Percentiles rank a stretch among this genome's conserved stretches.
Evolutionary conservation across 2,797 vertebrate genomes (phyloP).

Genomic region (Thunnus albacares): DNA sequence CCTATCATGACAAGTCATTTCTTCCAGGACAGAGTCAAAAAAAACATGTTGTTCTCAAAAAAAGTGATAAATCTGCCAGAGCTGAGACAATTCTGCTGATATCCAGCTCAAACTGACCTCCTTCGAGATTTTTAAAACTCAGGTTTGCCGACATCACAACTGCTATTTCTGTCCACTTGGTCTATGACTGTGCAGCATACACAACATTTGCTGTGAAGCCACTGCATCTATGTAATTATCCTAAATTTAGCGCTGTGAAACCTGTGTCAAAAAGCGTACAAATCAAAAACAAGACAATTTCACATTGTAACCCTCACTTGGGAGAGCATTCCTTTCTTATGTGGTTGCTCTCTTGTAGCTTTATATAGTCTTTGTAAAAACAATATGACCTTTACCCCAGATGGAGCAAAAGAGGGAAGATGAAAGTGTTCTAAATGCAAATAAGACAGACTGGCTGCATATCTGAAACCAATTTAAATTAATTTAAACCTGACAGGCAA

Average conservation of each 20-base stretch:
- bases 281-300: constrained; percentile 12
- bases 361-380: constrained; percentile 40
- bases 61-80: background rate
- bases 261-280: background rate
- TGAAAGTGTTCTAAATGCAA: constrained; percentile 26
- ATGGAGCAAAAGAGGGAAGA: constrained; percentile 21
- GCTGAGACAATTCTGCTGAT: background rate
- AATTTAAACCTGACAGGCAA: constrained; percentile 30
- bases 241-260: constrained; percentile 35
- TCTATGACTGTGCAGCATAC: constrained; percentile 2
- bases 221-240: constrained; percentile 48
- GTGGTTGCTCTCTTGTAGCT: constrained; percentile 32
- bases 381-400: constrained; percentile 61
- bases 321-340: constrained; percentile 38
- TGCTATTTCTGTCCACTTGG: constrained; percentile 8
- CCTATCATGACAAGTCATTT: background rate
- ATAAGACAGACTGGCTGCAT: constrained; percentile 19
- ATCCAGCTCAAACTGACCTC: background rate
- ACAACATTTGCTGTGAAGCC: background rate
- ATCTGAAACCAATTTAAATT: constrained; percentile 51
- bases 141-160: background rate
- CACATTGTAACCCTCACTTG: constrained; percentile 9
- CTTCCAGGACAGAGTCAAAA: background rate
- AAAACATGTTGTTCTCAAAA: background rate
- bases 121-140: background rate